Conservation (phyloP, 2,113 vertebrate species). For the Falco punctatus region DNA sequence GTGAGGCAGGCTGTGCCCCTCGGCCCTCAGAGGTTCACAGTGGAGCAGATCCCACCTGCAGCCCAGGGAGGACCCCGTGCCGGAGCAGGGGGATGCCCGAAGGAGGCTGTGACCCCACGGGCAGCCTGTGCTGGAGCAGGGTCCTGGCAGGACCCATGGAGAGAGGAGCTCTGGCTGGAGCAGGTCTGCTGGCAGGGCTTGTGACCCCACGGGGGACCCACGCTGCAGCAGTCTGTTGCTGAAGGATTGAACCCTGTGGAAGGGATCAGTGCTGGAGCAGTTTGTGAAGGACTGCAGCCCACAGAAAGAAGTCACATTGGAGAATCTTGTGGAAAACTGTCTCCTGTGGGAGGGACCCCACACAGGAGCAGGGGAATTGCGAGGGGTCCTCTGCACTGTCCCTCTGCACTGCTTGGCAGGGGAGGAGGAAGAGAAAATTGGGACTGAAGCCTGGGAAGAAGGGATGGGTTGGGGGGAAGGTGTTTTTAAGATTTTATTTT, state of each 20-base stretch:
- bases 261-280: too few relatives aligned
- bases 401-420: background rate
- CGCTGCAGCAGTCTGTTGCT: too few relatives aligned
- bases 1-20: background rate
- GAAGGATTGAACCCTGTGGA: too few relatives aligned
- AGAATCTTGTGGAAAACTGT: too few relatives aligned
- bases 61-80: background rate
- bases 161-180: background rate
- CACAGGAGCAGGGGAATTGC: background rate
- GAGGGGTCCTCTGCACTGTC: background rate
- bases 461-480: background rate
- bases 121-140: background rate
- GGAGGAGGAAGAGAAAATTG: background rate
- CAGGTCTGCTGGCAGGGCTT: too few relatives aligned
- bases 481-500: background rate
- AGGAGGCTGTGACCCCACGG: background rate
- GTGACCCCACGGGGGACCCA: too few relatives aligned
- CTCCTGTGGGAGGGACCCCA: background rate
- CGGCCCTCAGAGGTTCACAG: background rate
- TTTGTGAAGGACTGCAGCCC: too few relatives aligned
- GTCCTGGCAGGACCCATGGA: background rate
- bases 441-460: background rate
- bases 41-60: background rate
- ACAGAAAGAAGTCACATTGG: too few relatives aligned
- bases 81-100: background rate